These are phyloP conservation scores for Drosophila punjabiensis DNA, from an alignment of 1,140 invertebrate species.

Conservation along the genomic window DNA sequence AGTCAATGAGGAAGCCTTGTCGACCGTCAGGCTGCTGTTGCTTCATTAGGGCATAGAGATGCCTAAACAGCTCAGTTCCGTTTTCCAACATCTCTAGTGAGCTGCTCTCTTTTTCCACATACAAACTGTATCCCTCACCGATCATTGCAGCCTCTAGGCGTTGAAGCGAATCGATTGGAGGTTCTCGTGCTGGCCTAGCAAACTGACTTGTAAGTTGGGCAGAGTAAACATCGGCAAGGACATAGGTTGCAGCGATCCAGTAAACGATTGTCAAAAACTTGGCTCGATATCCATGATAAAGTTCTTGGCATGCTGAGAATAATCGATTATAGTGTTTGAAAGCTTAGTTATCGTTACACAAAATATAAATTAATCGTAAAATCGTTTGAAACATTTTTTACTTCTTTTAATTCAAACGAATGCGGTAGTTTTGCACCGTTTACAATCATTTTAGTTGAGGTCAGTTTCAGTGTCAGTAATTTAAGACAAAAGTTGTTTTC, in stretches of 20 bases:
- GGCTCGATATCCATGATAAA: constrained; percentile 87
- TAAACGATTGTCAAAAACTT: constrained; percentile 88
- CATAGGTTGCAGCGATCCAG: constrained; percentile 89
- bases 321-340: neutral
- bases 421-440: too few species aligned
- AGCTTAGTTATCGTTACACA: neutral
- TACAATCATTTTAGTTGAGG: too few species aligned
- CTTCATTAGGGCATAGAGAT: constrained; percentile 88
- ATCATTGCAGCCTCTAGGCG: constrained; percentile 88
- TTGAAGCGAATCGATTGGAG: constrained; percentile 88
- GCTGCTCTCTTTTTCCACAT: constrained; percentile 89
- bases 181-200: constrained; percentile 88
- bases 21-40: constrained; percentile 84
- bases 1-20: constrained; percentile 86
- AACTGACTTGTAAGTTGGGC: constrained; percentile 90
- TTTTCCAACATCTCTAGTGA: constrained; percentile 90
- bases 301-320: constrained; percentile 78
- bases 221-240: constrained; percentile 90
- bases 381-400: neutral
- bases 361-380: neutral
- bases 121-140: constrained; percentile 87
- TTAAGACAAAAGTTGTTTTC: too few species aligned
- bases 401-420: too few species aligned
- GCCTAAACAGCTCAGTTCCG: constrained; percentile 90
- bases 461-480: too few species aligned